Conservation (phyloP, 2,113 vertebrate genomes). For the Austrofundulus limnaeus region DNA sequence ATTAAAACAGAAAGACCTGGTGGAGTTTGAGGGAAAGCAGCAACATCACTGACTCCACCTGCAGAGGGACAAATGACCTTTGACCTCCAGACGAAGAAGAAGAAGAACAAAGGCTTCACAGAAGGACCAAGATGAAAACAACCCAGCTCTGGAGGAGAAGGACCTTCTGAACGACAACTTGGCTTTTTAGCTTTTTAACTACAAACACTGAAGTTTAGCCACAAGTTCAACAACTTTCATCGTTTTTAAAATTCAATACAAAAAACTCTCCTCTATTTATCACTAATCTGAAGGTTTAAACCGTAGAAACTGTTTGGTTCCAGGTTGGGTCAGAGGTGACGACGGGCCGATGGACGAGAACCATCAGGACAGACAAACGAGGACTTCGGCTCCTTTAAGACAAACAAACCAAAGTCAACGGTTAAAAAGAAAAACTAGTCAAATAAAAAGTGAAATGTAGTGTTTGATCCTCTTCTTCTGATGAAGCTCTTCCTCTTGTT, state of each 20-base stretch:
- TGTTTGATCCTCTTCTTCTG: constrained; percentile 17
- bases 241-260: constrained; percentile 82
- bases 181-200: constrained; percentile 73
- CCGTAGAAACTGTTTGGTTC: constrained; percentile 78
- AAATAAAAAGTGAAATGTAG: constrained; percentile 59
- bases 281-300: constrained; percentile 71
- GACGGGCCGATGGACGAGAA: constrained; percentile 56
- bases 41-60: constrained; percentile 86
- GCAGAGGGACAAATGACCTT: constrained; percentile 58
- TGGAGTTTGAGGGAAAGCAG: constrained; percentile 85
- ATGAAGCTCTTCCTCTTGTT: neutral
- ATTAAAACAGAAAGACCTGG: constrained; percentile 91
- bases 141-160: constrained; percentile 40
- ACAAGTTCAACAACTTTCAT: constrained; percentile 91
- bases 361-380: constrained; percentile 3
- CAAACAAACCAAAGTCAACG: constrained; percentile 54
- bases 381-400: constrained; percentile 31
- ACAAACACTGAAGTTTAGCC: constrained; percentile 94
- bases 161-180: constrained; percentile 80
- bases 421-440: constrained; percentile 35
- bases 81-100: constrained; percentile 64
- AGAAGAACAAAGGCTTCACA: constrained; percentile 62
- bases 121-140: constrained; percentile 70
- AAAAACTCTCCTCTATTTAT: constrained; percentile 79
- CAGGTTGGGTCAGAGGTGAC: constrained; percentile 86